Conservation (phyloP, 2,113 vertebrate genomes). For the Alethe diademata region DNA sequence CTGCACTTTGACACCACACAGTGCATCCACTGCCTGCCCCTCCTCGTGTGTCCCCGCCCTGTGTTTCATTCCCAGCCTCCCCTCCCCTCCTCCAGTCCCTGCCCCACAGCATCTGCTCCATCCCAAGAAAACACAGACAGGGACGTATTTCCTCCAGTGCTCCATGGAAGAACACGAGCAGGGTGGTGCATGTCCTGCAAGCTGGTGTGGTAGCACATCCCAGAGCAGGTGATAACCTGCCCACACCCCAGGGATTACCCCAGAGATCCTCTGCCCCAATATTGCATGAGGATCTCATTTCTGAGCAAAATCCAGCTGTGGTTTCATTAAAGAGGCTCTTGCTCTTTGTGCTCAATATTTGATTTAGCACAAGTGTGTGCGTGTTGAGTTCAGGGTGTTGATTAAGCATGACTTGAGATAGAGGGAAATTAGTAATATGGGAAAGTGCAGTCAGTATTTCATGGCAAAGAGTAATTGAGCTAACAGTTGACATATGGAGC, state of each 20-base stretch:
- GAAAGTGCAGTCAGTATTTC: conserved; percentile 59
- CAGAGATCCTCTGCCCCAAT: background rate
- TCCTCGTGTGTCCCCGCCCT: accelerated
- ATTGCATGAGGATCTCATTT: background rate
- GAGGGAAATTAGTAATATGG: conserved; percentile 63
- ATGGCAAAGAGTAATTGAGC: conserved; percentile 58
- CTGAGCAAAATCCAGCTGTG: conserved; percentile 39
- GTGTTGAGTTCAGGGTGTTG: conserved; percentile 49
- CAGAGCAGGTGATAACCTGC: background rate
- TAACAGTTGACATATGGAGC: conserved; percentile 75
- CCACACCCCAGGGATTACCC: background rate
- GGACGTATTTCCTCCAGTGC: background rate
- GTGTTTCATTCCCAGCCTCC: background rate
- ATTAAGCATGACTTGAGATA: conserved; percentile 58
- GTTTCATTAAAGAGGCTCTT: conserved; percentile 34
- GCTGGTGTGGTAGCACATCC: background rate
- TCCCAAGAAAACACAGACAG: background rate
- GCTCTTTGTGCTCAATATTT: conserved; percentile 35
- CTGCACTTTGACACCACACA: background rate
- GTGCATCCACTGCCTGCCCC: background rate
- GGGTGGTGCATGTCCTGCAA: accelerated
- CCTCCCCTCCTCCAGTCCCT: background rate
- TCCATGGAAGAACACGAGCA: accelerated
- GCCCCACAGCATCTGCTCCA: background rate
- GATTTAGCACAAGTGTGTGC: background rate